These are phyloP conservation scores for Scomberomorus guttatus DNA, from an alignment of 2,797 vertebrate species.

Conservation along the genomic window DNA sequence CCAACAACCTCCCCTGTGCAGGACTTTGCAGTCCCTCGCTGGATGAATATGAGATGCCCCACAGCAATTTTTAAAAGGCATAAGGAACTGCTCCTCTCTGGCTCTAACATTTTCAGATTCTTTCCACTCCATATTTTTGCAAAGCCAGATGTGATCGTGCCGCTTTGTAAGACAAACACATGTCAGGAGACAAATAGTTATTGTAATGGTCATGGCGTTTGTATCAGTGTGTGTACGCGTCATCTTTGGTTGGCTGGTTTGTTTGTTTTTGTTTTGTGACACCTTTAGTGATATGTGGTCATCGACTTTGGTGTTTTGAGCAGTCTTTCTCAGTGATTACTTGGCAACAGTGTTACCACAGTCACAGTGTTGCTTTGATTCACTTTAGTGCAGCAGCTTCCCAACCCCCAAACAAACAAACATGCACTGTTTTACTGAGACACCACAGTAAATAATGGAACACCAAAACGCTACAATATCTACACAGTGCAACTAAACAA, in stretches of 20 bases:
- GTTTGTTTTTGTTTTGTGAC: slow-evolving; percentile 20
- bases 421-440: slow-evolving; percentile 21
- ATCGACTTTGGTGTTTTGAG: slow-evolving; percentile 14
- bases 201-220: neutral
- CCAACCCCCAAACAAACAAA: slow-evolving; percentile 33
- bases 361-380: slow-evolving; percentile 44
- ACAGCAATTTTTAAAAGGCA: neutral
- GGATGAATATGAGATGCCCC: neutral
- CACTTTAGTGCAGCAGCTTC: slow-evolving; percentile 20
- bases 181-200: too few relatives aligned
- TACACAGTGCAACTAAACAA: neutral
- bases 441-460: slow-evolving; percentile 18
- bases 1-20: neutral
- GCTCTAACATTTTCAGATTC: neutral
- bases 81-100: neutral
- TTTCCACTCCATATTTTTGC: neutral
- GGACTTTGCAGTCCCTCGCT: neutral
- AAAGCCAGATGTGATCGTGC: slow-evolving; percentile 10
- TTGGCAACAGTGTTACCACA: slow-evolving; percentile 38
- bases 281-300: slow-evolving; percentile 26
- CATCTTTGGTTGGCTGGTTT: neutral
- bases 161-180: too few relatives aligned
- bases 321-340: slow-evolving; percentile 14
- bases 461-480: neutral
- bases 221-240: too few relatives aligned